A percentile compares a stretch with the other conserved stretches of the same genome.
Evolutionary conservation across 2,113 vertebrate species (phyloP).

Genomic region (Phainopepla nitens): DNA sequence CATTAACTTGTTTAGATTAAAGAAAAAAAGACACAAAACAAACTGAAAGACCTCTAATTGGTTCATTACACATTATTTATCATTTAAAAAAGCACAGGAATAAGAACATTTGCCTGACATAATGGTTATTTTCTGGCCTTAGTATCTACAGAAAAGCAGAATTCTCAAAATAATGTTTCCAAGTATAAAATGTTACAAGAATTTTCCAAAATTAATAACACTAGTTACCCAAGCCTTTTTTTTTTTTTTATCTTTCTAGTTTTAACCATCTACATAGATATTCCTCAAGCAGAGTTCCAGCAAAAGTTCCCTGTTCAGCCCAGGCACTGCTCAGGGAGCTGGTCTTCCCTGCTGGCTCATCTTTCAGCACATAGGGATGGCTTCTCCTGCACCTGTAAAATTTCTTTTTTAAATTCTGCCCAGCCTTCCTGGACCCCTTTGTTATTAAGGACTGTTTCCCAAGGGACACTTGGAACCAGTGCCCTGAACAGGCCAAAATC

Average conservation of each 20-base stretch:
- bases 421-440: background rate
- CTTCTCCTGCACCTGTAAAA: background rate
- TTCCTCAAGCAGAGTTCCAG: background rate
- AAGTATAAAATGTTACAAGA: background rate
- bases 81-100: background rate
- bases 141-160: background rate
- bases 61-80: background rate
- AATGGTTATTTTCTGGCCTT: background rate
- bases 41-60: background rate
- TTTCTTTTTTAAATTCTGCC: background rate
- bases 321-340: background rate
- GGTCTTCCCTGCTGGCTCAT: background rate
- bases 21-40: background rate
- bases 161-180: background rate
- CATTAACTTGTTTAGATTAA: background rate
- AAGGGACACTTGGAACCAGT: background rate
- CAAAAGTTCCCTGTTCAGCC: background rate
- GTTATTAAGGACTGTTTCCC: background rate
- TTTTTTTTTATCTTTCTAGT: background rate
- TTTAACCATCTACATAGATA: background rate
- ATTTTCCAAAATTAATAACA: background rate
- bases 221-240: background rate
- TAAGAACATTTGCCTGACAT: background rate
- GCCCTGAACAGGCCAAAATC: background rate
- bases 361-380: background rate